phyloP scores from a whole-genome alignment of 2,113 vertebrate species.

The Salvelinus fontinalis region DNA sequence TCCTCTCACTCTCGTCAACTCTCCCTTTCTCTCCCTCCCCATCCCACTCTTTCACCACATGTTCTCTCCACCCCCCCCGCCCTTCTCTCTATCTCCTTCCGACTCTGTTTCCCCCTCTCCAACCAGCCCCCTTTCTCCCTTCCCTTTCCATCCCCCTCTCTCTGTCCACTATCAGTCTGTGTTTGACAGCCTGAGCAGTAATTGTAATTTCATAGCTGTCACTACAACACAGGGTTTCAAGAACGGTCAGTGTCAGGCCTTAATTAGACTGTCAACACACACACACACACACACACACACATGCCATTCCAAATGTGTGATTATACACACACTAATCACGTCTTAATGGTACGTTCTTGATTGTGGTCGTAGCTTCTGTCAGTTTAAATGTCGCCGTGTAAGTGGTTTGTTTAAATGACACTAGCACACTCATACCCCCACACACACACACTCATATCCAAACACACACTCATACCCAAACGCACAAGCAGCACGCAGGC shows the following conservation, averaged over 20 bases:
- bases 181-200: slow-evolving; percentile 25
- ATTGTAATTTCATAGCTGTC: slow-evolving; percentile 33
- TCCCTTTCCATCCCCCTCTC: slow-evolving; percentile 3
- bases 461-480: neutral
- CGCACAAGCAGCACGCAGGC: neutral
- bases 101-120: neutral
- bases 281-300: neutral
- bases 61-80: neutral
- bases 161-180: slow-evolving; percentile 15
- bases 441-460: neutral
- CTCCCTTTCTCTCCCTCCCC: too few relatives aligned
- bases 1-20: too few relatives aligned
- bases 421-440: neutral
- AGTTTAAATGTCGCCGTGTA: neutral
- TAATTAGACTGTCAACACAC: slow-evolving; percentile 32
- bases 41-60: slow-evolving; percentile 8
- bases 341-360: slow-evolving; percentile 16
- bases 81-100: too few relatives aligned
- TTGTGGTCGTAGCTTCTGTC: slow-evolving; percentile 5
- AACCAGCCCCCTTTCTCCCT: neutral
- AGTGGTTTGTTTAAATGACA: slow-evolving; percentile 22
- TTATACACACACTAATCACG: slow-evolving; percentile 21
- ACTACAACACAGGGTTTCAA: slow-evolving; percentile 19
- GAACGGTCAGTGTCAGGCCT: slow-evolving; percentile 9
- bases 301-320: neutral